These are phyloP conservation scores for Prunella fulvescens DNA, from an alignment of 2,113 vertebrate genomes.

Conservation along the genomic window DNA sequence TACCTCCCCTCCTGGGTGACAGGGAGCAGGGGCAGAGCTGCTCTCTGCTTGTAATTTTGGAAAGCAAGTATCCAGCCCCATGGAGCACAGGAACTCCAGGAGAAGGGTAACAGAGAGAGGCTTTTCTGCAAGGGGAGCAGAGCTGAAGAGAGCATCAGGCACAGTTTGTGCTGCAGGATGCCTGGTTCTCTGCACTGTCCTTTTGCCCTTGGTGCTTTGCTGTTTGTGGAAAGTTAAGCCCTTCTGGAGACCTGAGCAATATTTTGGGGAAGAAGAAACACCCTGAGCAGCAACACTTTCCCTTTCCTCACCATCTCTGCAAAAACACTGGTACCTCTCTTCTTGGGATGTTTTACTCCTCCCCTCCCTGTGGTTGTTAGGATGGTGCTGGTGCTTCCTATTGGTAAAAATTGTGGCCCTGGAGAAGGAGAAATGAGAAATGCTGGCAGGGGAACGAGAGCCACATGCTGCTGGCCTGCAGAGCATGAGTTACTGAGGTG, in stretches of 20 bases:
- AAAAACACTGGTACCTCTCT: background rate
- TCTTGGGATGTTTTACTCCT: background rate
- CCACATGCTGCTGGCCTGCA: background rate
- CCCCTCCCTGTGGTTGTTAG: background rate
- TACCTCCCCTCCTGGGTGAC: background rate
- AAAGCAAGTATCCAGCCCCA: background rate
- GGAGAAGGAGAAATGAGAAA: background rate
- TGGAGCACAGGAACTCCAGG: background rate
- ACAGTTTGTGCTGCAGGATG: rapidly evolving
- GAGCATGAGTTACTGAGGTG: background rate
- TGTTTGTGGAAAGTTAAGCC: background rate
- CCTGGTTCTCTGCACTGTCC: background rate
- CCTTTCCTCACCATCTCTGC: background rate
- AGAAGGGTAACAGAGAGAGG: background rate
- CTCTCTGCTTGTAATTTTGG: background rate
- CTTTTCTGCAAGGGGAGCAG: background rate
- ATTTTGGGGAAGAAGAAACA: background rate
- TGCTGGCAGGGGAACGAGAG: background rate
- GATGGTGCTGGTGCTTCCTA: background rate
- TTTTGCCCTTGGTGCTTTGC: background rate
- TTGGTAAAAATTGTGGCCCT: background rate
- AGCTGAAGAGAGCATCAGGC: background rate
- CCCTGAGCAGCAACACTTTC: background rate
- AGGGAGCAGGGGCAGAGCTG: background rate
- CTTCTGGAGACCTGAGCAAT: background rate